Conservation (phyloP, 2,888 invertebrate genomes). For the Trichogramma dendrolimi region DNA sequence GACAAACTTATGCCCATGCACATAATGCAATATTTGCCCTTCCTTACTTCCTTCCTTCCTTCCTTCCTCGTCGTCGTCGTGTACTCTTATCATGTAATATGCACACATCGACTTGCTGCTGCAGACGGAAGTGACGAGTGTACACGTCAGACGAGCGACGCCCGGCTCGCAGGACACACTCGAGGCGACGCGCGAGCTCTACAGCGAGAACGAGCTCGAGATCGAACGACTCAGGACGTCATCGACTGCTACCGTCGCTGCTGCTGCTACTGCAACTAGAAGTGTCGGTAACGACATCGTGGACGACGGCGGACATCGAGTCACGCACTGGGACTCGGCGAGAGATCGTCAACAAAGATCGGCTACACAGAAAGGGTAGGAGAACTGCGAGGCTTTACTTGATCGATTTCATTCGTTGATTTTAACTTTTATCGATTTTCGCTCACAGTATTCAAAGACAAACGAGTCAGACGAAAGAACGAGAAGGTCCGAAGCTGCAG, state of each 20-base stretch:
- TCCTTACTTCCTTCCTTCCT: no score
- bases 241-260: slow-evolving; percentile 37
- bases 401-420: no score
- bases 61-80: no score
- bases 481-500: no score
- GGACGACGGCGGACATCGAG: not conserved
- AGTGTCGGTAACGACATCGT: not conserved
- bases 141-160: slow-evolving; percentile 39
- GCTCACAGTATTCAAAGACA: no score
- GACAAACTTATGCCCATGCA: no score
- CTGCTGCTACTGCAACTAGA: not conserved
- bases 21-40: no score
- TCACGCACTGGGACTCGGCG: slow-evolving; percentile 10
- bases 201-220: slow-evolving; percentile 42
- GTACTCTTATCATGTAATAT: no score
- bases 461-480: no score
- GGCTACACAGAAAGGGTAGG: slow-evolving; percentile 11
- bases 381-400: not conserved
- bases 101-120: not conserved
- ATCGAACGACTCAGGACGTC: slow-evolving; percentile 27
- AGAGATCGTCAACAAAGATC: slow-evolving; percentile 4
- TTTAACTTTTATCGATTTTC: no score
- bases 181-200: slow-evolving; percentile 32
- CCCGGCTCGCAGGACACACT: slow-evolving; percentile 25
- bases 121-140: slow-evolving; percentile 46